phyloP scores from a whole-genome alignment of 2,797 vertebrate species.

The Mormyrus hasselquistii region DNA sequence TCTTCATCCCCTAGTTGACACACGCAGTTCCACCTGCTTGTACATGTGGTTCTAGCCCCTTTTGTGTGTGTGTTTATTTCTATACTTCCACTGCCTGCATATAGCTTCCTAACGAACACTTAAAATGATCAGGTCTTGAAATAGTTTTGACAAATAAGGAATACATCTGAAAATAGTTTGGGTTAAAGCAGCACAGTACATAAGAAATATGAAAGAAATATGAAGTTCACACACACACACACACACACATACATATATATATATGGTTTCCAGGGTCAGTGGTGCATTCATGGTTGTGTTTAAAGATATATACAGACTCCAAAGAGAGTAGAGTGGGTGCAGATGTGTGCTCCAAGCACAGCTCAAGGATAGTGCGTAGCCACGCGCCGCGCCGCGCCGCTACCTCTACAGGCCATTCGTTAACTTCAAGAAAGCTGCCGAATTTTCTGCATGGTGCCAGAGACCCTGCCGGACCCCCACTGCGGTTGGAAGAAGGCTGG shows the following conservation, averaged over 20 bases:
- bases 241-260: not conserved
- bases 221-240: not conserved
- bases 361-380: not conserved
- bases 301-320: not conserved
- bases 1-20: not conserved
- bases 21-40: not conserved
- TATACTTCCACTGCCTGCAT: not conserved
- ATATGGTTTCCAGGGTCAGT: not conserved
- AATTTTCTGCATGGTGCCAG: not conserved
- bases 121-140: slow-evolving; percentile 4
- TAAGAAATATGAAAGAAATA: not conserved
- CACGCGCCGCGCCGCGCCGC: not conserved
- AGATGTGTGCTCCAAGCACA: not conserved
- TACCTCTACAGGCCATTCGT: not conserved
- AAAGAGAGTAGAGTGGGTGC: not conserved
- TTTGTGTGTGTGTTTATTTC: not conserved
- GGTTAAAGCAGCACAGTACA: not conserved
- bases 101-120: not conserved
- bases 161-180: not conserved
- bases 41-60: not conserved
- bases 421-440: not conserved
- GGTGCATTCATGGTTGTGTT: not conserved
- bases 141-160: not conserved
- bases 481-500: not conserved
- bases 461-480: not conserved